Percentiles rank a stretch among this genome's conserved stretches.
Conservation (phyloP, 1,140 invertebrate genomes). For the Apolygus lucorum region DNA sequence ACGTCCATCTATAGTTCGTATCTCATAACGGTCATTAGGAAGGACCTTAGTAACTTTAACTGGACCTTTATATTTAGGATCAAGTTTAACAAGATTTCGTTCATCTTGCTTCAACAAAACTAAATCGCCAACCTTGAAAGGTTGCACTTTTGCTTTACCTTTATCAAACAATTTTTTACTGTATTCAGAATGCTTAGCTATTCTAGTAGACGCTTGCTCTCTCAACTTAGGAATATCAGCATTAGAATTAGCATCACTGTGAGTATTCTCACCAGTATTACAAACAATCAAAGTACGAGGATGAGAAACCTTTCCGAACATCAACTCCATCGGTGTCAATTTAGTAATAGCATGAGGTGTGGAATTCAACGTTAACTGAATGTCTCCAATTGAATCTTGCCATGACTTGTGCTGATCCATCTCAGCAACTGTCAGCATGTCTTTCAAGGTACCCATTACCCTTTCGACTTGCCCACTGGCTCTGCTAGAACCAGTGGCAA, state of each 20-base stretch:
- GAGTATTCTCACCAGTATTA: not conserved
- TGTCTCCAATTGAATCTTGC: not conserved
- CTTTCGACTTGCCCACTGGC: too few species aligned
- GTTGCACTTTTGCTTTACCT: constrained; percentile 10
- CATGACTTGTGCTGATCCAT: too few species aligned
- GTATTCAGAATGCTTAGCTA: not conserved
- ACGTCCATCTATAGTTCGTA: not conserved
- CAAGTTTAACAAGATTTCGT: not conserved
- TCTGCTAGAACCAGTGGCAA: too few species aligned
- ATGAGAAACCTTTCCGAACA: not conserved
- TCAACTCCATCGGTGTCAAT: constrained; percentile 1
- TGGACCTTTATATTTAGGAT: not conserved
- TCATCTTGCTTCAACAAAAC: not conserved
- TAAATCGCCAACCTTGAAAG: constrained; percentile 13
- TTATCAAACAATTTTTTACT: constrained; percentile 4
- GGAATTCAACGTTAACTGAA: not conserved
- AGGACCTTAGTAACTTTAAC: constrained; percentile 8
- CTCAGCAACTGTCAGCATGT: too few species aligned
- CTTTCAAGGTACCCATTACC: too few species aligned
- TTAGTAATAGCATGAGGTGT: constrained; percentile 5
- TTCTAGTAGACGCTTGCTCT: constrained; percentile 6
- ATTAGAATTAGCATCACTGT: not conserved
- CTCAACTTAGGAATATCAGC: not conserved
- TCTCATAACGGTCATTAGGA: not conserved
- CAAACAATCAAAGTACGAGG: not conserved